Percentiles rank a stretch among this genome's conserved stretches.
Conservation (phyloP, 2,888 invertebrate genomes). For the Drosophila siamana region DNA sequence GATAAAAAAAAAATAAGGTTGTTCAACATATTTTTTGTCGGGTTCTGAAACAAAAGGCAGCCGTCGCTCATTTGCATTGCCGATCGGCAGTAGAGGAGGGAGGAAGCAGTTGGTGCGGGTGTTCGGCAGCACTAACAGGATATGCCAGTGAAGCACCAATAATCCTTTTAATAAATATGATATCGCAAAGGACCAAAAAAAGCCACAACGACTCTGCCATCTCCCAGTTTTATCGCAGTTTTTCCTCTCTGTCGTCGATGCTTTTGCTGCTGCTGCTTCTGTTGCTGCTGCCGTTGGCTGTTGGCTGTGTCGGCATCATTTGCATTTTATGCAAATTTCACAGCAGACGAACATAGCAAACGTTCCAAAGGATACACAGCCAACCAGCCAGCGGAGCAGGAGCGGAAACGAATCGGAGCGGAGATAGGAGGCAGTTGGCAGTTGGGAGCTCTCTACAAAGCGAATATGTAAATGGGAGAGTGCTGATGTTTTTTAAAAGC, state of each 20-base stretch:
- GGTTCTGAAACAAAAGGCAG: conserved; percentile 74
- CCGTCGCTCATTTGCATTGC: conserved; percentile 72
- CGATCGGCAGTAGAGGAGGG: background rate
- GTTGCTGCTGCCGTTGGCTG: conserved; percentile 29
- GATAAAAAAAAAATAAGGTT: conserved; percentile 25
- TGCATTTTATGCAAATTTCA: conserved; percentile 84
- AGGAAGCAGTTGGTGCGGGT: conserved; percentile 19
- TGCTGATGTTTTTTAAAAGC: conserved; percentile 81
- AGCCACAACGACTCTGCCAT: conserved; percentile 64
- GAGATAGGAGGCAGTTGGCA: conserved; percentile 20
- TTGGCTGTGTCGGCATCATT: conserved; percentile 75
- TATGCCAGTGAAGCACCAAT: conserved; percentile 83
- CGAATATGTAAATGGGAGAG: conserved; percentile 79
- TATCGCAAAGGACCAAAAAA: conserved; percentile 83
- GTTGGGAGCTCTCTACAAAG: conserved; percentile 62
- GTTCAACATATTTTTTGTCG: conserved; percentile 62
- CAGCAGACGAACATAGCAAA: conserved; percentile 68
- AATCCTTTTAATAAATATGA: conserved; percentile 85
- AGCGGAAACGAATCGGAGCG: background rate
- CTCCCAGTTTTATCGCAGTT: too few relatives aligned
- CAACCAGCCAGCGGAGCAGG: conserved; percentile 8
- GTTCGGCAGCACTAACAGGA: conserved; percentile 80
- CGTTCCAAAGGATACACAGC: conserved; percentile 67
- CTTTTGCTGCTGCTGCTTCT: conserved; percentile 1
- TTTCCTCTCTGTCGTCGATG: background rate